Percentiles rank a stretch among this genome's conserved stretches.
Evolutionary conservation across 2,888 invertebrate genomes (phyloP).

Genomic region (Lycia hirtaria): DNA sequence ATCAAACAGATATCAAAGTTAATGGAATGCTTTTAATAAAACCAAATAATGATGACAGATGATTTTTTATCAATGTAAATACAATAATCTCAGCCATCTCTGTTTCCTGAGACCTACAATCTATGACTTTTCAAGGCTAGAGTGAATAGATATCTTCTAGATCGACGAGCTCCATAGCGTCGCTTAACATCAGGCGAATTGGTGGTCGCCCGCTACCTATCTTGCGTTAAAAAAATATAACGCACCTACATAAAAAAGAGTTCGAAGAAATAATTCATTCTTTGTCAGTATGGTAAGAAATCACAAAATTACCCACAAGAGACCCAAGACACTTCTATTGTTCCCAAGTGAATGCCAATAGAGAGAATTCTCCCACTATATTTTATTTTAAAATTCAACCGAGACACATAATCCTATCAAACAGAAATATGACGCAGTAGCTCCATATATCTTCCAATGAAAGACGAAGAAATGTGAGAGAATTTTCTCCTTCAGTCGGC

Average conservation of each 20-base stretch:
- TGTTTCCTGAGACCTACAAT: too few relatives aligned
- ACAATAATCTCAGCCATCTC: too few relatives aligned
- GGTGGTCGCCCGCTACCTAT: too few relatives aligned
- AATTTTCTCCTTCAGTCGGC: conserved; percentile 16
- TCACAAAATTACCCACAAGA: neutral
- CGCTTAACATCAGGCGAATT: too few relatives aligned
- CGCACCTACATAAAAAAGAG: neutral
- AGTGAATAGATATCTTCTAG: too few relatives aligned
- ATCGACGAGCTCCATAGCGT: too few relatives aligned
- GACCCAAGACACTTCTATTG: conserved; percentile 10
- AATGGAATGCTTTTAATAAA: too few relatives aligned
- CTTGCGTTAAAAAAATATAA: too few relatives aligned
- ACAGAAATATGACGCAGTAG: conserved; percentile 29
- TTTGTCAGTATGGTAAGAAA: neutral
- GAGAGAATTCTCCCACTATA: conserved; percentile 17
- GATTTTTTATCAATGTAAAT: too few relatives aligned
- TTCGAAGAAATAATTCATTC: neutral
- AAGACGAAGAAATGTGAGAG: conserved; percentile 23
- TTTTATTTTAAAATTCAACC: conserved; percentile 25
- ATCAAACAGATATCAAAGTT: too few relatives aligned
- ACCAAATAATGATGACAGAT: too few relatives aligned
- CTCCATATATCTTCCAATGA: conserved; percentile 30
- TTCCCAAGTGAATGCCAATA: conserved; percentile 11
- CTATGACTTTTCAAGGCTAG: too few relatives aligned
- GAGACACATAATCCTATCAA: conserved; percentile 33